Evolutionary conservation across 92 coral and sea anemone genomes (phyloP), one percentile per base, ranked within the genome.

Genomic region (Nematostella vectensis): DNA sequence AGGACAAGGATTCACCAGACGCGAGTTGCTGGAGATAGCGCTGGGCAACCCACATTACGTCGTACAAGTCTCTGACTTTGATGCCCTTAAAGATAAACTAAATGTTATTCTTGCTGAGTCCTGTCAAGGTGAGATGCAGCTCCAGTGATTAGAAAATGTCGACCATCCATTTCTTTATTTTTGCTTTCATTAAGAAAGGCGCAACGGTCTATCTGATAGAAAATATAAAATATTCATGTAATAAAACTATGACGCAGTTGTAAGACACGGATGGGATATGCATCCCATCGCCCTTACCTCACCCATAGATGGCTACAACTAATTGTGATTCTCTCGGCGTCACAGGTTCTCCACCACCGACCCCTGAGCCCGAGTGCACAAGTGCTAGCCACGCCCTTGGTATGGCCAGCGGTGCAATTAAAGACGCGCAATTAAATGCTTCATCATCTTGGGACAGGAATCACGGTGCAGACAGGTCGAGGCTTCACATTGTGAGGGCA

Each of bases 11-110:
- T 48, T 83, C 23, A 59, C 55, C 40, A 39, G 48, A 12, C 47
- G 43, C 21, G 91, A 83, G 26, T 58, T 83, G n/a, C 70, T 49
- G 20, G 39, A 48, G 50, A 83, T 83, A 1, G 91, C 91, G 19
- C 65, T 66, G 27, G 74, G 69, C 3, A 68, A 83, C 49, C 66
- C 77, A 1, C 48, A 68, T 6, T 67, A 77, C 33, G 64, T 77
- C 21, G 68, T 61, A 1, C 76, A 77, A 25, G 77, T 72, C 1
- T 50, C 44, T 2, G 55, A 50, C 29, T 77, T 77, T 59, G 67
- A 72, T 11, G 65, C 48, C 1, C 63, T 83, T 22, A 67, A 47
- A 16, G 54, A 23, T 3, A 65, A 43, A 27, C 59, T 83, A 26
- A 59, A 55, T n/a, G 26, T 25, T 19, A 77, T 83, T 31, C 48